Conservation (phyloP, 2,888 invertebrate species). For the Latheticus oryzae region DNA sequence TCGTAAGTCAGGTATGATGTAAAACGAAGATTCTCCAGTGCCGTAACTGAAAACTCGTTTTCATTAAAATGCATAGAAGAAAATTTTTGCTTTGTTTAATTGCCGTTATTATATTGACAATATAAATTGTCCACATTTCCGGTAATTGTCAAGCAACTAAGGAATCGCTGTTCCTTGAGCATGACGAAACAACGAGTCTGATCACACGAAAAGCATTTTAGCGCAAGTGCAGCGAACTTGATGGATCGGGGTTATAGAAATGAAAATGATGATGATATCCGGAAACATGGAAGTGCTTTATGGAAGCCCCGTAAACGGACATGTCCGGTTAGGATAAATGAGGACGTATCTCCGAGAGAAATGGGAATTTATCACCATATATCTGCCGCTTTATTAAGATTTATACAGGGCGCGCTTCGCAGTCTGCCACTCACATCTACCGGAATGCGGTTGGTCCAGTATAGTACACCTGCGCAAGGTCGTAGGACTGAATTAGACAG, state of each 20-base stretch:
- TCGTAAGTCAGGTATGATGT: conserved; percentile 57
- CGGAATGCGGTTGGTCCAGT: conserved; percentile 54
- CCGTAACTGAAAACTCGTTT: conserved; percentile 36
- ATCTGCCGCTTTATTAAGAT: conserved; percentile 67
- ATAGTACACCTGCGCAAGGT: conserved; percentile 56
- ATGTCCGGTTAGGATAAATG: conserved; percentile 66
- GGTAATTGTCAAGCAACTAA: conserved; percentile 56
- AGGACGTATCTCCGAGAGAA: conserved; percentile 66
- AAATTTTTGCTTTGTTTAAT: too few species aligned
- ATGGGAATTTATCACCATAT: conserved; percentile 68
- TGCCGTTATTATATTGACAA: conserved; percentile 40
- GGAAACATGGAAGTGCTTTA: conserved; percentile 67
- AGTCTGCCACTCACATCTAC: conserved; percentile 38
- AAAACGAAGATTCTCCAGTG: conserved; percentile 44
- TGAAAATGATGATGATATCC: conserved; percentile 64
- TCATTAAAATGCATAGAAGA: conserved; percentile 26
- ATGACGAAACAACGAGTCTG: conserved; percentile 33
- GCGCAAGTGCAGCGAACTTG: conserved; percentile 38
- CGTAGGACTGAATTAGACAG: conserved; percentile 35
- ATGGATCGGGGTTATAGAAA: conserved; percentile 61
- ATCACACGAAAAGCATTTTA: conserved; percentile 44
- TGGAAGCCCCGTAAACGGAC: conserved; percentile 63
- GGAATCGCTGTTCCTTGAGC: conserved; percentile 37
- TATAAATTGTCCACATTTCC: conserved; percentile 53
- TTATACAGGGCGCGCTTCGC: conserved; percentile 62